Evolutionary conservation across 1,140 invertebrate genomes (phyloP).

Genomic region (Heliothis subflexa): DNA sequence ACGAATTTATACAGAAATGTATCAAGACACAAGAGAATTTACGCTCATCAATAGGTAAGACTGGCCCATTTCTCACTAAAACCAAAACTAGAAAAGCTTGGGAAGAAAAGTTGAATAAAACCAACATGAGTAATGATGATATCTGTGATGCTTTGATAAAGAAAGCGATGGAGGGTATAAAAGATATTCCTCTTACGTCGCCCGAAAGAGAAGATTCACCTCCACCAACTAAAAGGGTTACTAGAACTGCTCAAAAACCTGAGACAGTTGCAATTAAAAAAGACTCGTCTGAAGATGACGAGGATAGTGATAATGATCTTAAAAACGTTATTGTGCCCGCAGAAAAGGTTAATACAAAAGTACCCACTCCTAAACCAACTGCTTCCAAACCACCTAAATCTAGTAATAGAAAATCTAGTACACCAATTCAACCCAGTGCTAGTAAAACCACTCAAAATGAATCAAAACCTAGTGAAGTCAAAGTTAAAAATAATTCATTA

Average conservation of each 20-base stretch:
- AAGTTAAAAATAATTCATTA: slow-evolving; percentile 16
- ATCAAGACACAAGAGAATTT: slow-evolving; percentile 77
- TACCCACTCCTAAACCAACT: background rate
- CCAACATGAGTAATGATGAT: slow-evolving; percentile 83
- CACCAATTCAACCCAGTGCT: background rate
- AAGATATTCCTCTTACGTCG: slow-evolving; percentile 65
- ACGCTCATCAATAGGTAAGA: slow-evolving; percentile 65
- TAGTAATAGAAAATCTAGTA: slow-evolving; percentile 3
- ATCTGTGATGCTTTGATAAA: slow-evolving; percentile 82
- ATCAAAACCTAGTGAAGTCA: slow-evolving; percentile 3
- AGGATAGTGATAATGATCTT: slow-evolving; percentile 41
- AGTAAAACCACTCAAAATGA: slow-evolving; percentile 2
- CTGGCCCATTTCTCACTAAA: slow-evolving; percentile 60
- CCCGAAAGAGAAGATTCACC: slow-evolving; percentile 52
- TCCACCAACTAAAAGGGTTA: slow-evolving; percentile 35
- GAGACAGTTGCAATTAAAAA: slow-evolving; percentile 28
- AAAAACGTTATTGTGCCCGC: slow-evolving; percentile 13
- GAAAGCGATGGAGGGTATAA: slow-evolving; percentile 81
- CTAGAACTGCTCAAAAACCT: slow-evolving; percentile 25
- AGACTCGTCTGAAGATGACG: background rate
- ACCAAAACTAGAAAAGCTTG: slow-evolving; percentile 68
- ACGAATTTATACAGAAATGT: slow-evolving; percentile 84
- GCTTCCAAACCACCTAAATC: background rate
- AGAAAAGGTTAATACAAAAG: background rate
- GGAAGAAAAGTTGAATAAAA: slow-evolving; percentile 81